These are phyloP conservation scores for Orius laevigatus DNA, from an alignment of 1,140 invertebrate species.

Conservation along the genomic window DNA sequence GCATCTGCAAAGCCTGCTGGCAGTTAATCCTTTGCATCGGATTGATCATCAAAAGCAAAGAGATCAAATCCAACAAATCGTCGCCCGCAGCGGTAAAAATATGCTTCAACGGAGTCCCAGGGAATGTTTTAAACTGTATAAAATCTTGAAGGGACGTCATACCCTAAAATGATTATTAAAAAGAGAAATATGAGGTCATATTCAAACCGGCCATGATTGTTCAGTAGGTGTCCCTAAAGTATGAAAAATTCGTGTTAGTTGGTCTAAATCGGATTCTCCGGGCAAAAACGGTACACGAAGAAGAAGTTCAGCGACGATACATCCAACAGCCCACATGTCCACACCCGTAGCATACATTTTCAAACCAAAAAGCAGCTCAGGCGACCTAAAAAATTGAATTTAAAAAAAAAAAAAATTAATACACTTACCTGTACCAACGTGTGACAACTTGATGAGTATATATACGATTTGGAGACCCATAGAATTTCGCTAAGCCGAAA, in stretches of 20 bases:
- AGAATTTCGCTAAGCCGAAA: slow-evolving; percentile 96
- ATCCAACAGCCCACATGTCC: slow-evolving; percentile 98
- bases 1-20: slow-evolving; percentile 61
- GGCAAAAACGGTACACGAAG: slow-evolving; percentile 84
- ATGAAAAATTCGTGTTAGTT: slow-evolving; percentile 87
- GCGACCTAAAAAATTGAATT: slow-evolving; percentile 29
- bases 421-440: slow-evolving; percentile 63
- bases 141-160: slow-evolving; percentile 77
- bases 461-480: slow-evolving; percentile 86
- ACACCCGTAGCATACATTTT: slow-evolving; percentile 86
- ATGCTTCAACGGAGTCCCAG: slow-evolving; percentile 64
- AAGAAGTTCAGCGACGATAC: slow-evolving; percentile 90
- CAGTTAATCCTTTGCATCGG: slow-evolving; percentile 71
- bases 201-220: slow-evolving; percentile 84
- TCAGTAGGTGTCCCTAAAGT: slow-evolving; percentile 82
- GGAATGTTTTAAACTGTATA: slow-evolving; percentile 76
- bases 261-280: slow-evolving; percentile 93
- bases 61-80: slow-evolving; percentile 77
- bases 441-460: slow-evolving; percentile 99
- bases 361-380: slow-evolving; percentile 91
- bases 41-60: slow-evolving; percentile 64
- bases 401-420: slow-evolving; percentile 9
- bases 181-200: no score
- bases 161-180: no score
- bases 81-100: slow-evolving; percentile 92